Conservation (phyloP, 2,888 invertebrate genomes). For the Fragum fragum region DNA sequence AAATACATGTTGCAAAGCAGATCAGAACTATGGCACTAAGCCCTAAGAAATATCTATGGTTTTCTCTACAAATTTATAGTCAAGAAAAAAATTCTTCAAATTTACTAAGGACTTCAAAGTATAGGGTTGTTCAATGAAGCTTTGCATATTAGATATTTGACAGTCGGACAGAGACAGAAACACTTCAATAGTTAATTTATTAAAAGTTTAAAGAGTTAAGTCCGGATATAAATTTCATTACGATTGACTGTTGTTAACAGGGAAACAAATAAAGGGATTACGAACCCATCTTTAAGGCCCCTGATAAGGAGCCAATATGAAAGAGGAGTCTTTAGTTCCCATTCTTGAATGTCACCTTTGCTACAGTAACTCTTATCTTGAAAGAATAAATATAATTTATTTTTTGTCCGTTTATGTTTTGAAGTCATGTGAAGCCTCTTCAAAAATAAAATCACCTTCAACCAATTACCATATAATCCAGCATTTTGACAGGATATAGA, state of each 20-base stretch:
- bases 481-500: too few relatives aligned
- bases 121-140: too few relatives aligned
- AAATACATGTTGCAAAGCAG: too few relatives aligned
- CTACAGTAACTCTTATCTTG: slow-evolving; percentile 9
- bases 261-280: slow-evolving; percentile 37
- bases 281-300: not conserved
- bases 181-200: not conserved
- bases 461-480: too few relatives aligned
- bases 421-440: not conserved
- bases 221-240: slow-evolving; percentile 44
- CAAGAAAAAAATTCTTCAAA: too few relatives aligned
- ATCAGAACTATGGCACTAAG: too few relatives aligned
- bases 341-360: slow-evolving; percentile 16
- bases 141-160: too few relatives aligned
- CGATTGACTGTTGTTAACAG: slow-evolving; percentile 33
- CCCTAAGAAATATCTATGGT: too few relatives aligned
- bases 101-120: too few relatives aligned
- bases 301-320: slow-evolving; percentile 17
- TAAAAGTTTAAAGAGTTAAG: not conserved
- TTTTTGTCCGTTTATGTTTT: not conserved
- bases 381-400: slow-evolving; percentile 1
- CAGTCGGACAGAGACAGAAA: too few relatives aligned
- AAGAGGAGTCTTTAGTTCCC: slow-evolving; percentile 8
- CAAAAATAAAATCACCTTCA: too few relatives aligned
- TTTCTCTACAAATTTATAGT: too few relatives aligned